Evolutionary conservation across 2,888 invertebrate genomes (phyloP), one percentile per base, ranked within the genome.

Genomic region (Heliconius charithonia): DNA sequence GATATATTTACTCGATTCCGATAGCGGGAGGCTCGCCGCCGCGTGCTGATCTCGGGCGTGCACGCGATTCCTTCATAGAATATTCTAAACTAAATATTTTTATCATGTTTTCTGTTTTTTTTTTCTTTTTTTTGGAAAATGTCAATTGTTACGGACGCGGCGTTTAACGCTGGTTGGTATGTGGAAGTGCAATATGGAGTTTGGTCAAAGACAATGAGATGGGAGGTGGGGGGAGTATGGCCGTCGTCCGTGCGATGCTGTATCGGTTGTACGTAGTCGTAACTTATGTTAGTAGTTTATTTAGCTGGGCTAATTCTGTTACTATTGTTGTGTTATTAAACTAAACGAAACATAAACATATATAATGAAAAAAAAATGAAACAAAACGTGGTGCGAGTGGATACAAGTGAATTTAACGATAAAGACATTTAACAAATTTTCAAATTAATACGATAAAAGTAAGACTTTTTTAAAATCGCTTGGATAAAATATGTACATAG

Each of bases 401-500:
- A 90, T 90, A 88, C 91, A 90, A 56, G 93, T 93, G 94, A 90
- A 89, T 88, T 89, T 90, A 91, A 91, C 88, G 88, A 91, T 91
- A 91, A 91, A 93, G 95, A 95, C 94, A 92, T 93, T 95, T 95
- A 94, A 95, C 94, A 94, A 95, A 94, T 94, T 94, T 93, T 93
- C 92, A 93, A 93, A 93, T 94, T 91, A 92, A 94, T 93, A 93
- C 86, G 90, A 91, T 91, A 91, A 92, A 93, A 92, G 91, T 94
- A 93, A 93, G 93, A 94, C 92, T 93, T 94, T 94, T 93, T 92
- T 83, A 9, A 87, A 88, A 83, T 94, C 89, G 94, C 94, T 94
- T 93, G 89, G 88, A 91, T 91, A 91, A 56, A 92, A 90, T 93
- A 94, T 94, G 94, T 94, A 94, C 90, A 93, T 94, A 94, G 92